Percentiles rank a stretch among this genome's conserved stretches.
Evolutionary conservation across 2,888 invertebrate species (phyloP).

Genomic region (Unio pictorum): DNA sequence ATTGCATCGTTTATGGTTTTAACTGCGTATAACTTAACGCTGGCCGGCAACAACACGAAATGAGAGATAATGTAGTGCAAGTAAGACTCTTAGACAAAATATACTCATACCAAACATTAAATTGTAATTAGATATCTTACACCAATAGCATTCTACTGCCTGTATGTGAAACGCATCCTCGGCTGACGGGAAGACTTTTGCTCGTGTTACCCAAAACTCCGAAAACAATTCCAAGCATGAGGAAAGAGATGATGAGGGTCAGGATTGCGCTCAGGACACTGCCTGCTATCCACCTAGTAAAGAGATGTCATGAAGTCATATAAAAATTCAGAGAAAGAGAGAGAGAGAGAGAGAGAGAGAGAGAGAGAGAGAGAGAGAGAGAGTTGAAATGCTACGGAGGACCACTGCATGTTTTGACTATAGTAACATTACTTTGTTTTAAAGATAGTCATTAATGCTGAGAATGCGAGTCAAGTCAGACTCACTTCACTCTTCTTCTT

Average conservation of each 20-base stretch:
- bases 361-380: too few relatives aligned
- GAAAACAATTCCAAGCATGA: conserved; percentile 43
- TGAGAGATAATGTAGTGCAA: too few relatives aligned
- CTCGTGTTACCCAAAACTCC: conserved; percentile 33
- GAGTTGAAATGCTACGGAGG: not conserved
- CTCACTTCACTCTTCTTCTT: too few relatives aligned
- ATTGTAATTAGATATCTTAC: conserved; percentile 30
- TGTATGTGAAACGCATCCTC: conserved; percentile 44
- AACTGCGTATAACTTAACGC: too few relatives aligned
- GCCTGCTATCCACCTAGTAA: conserved; percentile 44
- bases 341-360: not conserved
- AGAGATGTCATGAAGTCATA: not conserved
- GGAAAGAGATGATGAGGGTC: conserved; percentile 40
- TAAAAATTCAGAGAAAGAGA: not conserved
- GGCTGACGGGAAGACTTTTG: conserved; percentile 29
- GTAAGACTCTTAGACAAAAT: too few relatives aligned
- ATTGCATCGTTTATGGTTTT: too few relatives aligned
- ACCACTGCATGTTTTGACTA: too few relatives aligned
- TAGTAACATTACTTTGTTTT: too few relatives aligned
- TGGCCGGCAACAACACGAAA: too few relatives aligned
- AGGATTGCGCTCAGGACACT: conserved; percentile 40
- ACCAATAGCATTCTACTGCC: conserved; percentile 57
- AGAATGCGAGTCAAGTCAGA: too few relatives aligned
- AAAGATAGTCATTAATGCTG: too few relatives aligned
- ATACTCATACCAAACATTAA: not conserved